Evolutionary conservation across 2,888 invertebrate genomes (phyloP), one percentile per base, ranked within the genome.

Genomic region (Erebia aethiops): DNA sequence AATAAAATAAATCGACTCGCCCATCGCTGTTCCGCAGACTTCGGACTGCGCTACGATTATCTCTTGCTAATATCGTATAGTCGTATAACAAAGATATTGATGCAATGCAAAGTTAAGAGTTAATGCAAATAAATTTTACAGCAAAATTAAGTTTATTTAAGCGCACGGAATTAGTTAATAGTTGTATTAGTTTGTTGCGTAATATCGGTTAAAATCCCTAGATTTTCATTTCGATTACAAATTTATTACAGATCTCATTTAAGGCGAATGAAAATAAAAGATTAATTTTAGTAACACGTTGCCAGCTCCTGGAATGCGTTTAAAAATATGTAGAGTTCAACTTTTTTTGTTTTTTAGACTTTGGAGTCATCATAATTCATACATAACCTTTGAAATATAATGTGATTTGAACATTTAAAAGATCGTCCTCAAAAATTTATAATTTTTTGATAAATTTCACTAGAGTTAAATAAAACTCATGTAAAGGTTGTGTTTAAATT

Each of bases 401-500:
- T 35, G 35, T 35, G 5, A 35, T 35, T 35, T 35, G 35, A 35
- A 7, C 35, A 35, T 35, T 35, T 35, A 7, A 35, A 35, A 35
- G 7, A 35, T 35, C 35, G 26, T 26, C n/a, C 26, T 26, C 26
- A 26, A 26, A 21, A 21, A 2, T 26, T 26, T 26, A 26, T 26
- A 26, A 26, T 26, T 26, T 60, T 60, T 13, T 11, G 57, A 58
- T 43, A 43, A 51, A 51, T 56, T 52, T 67, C 18, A 62, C 41
- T 52, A 63, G 63, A 62, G 16, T 49, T 54, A 58, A 65, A 16
- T 58, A 52, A 69, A 71, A 89, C 88, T 90, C 89, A 90, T 90
- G 81, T 84, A 76, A 89, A 85, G 91, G 91, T 91, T 91, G 90
- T 91, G 91, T 83, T 78, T 84, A 80, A 79, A 82, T 84, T 86